A percentile compares a stretch with the other conserved stretches of the same genome.
Conservation (phyloP, 2,797 vertebrate genomes). For the Malacoraja senta region DNA sequence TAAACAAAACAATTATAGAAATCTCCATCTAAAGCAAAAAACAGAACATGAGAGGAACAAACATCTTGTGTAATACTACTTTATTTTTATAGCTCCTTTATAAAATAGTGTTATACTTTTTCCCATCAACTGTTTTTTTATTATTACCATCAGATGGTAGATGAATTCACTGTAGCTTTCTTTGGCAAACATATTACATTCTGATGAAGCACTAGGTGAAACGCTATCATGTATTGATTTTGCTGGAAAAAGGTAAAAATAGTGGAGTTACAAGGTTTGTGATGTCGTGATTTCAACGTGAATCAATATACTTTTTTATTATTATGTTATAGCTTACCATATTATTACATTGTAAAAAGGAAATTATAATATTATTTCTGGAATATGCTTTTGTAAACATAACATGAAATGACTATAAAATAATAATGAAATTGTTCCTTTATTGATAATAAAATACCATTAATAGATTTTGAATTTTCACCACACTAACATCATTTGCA, state of each 20-base stretch:
- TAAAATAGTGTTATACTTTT: background rate
- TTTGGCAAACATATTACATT: slow-evolving; percentile 16
- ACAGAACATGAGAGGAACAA: background rate
- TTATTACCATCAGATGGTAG: background rate
- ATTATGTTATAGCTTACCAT: background rate
- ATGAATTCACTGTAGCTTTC: background rate
- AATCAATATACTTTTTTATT: slow-evolving; percentile 24
- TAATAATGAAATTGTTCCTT: slow-evolving; percentile 10
- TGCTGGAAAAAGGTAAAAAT: slow-evolving; percentile 14
- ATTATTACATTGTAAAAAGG: slow-evolving; percentile 27
- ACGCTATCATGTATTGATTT: slow-evolving; percentile 31
- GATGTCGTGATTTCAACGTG: slow-evolving; percentile 25
- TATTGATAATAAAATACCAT: slow-evolving; percentile 1
- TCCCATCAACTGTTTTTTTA: slow-evolving; percentile 24
- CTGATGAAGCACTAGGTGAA: slow-evolving; percentile 33
- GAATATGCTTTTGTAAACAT: slow-evolving; percentile 33
- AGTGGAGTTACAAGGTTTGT: background rate
- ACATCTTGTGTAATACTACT: background rate
- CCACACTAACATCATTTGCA: background rate
- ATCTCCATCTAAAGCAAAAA: background rate
- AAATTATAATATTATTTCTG: slow-evolving; percentile 28
- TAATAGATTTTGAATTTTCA: background rate
- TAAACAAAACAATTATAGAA: background rate
- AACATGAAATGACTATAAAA: slow-evolving; percentile 23
- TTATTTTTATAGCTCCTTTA: slow-evolving; percentile 14